Conservation (phyloP, 2,797 vertebrate species). For the Tapera naevia region DNA sequence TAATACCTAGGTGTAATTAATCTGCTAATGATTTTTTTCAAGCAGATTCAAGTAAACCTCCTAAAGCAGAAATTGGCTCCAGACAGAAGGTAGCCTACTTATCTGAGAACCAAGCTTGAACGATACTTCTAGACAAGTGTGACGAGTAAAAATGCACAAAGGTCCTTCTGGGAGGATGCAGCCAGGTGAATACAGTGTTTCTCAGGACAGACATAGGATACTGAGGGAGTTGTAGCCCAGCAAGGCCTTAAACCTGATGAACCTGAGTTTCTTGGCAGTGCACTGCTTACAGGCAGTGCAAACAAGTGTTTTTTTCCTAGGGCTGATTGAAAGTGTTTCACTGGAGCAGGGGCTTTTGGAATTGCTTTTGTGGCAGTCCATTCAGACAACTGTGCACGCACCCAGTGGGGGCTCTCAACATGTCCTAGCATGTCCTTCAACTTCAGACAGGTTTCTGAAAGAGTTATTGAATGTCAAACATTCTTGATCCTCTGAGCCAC, state of each 20-base stretch:
- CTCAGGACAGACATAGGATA: neutral
- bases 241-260: neutral
- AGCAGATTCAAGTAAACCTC: neutral
- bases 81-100: neutral
- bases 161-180: neutral
- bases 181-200: neutral
- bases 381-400: neutral
- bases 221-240: neutral
- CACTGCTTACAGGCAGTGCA: neutral
- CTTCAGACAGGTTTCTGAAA: neutral
- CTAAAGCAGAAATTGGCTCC: neutral
- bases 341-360: neutral
- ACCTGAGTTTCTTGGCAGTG: neutral
- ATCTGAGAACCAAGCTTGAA: neutral
- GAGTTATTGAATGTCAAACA: neutral
- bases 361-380: neutral
- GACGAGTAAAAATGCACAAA: neutral
- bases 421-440: neutral
- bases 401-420: neutral
- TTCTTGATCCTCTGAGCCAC: neutral
- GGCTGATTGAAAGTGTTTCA: neutral
- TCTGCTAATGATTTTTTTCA: neutral
- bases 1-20: neutral
- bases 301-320: neutral
- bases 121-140: neutral